Conservation (phyloP, 2,797 vertebrate species). For the Hipposideros larvatus region DNA sequence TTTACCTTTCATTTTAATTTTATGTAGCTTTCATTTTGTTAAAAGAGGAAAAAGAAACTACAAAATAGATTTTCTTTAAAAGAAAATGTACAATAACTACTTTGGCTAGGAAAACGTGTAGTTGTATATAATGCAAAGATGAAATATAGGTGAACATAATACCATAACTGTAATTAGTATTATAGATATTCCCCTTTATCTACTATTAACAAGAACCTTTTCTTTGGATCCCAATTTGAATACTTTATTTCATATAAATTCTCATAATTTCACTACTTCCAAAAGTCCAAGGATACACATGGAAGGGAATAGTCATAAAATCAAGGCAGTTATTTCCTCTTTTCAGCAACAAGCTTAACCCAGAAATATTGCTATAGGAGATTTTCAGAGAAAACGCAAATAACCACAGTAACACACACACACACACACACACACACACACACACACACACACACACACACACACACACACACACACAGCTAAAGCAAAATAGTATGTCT, state of each 20-base stretch:
- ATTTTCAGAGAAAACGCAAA: slow-evolving; percentile 58
- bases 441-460: not conserved
- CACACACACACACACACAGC: not conserved
- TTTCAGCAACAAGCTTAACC: slow-evolving; percentile 56
- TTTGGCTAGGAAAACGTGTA: not conserved
- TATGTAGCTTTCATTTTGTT: not conserved
- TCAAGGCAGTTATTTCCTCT: slow-evolving; percentile 48
- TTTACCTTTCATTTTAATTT: slow-evolving; percentile 55
- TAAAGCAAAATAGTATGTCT: slow-evolving; percentile 36
- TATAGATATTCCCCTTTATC: not conserved
- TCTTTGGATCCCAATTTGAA: slow-evolving; percentile 28
- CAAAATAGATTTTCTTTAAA: not conserved
- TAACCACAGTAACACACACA: not conserved
- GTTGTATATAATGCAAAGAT: not conserved
- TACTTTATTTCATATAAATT: slow-evolving; percentile 21
- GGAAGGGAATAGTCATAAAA: slow-evolving; percentile 36
- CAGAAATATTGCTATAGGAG: slow-evolving; percentile 33
- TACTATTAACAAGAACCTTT: not conserved
- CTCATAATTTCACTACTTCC: not conserved
- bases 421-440: not conserved
- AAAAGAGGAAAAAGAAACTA: not conserved
- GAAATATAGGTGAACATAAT: not conserved
- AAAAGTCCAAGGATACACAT: not conserved
- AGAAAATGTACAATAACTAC: not conserved
- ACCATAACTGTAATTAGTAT: not conserved